Conservation (phyloP, 2,797 vertebrate species). For the Notolepis coatsorum region DNA sequence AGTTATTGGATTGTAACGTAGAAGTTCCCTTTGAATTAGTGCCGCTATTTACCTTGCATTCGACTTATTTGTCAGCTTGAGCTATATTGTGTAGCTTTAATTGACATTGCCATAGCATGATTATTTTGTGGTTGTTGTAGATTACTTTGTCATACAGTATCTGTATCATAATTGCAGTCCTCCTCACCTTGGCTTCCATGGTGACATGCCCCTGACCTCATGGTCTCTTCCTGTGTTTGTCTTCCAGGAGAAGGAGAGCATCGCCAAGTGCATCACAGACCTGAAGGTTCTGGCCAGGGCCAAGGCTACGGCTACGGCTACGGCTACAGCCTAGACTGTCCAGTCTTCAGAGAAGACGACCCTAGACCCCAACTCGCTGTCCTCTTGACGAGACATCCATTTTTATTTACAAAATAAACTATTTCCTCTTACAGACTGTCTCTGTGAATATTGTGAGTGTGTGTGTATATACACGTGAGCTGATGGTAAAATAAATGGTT, state of each 20-base stretch:
- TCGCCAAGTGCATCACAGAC: constrained; percentile 94
- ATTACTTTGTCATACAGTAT: too few relatives aligned
- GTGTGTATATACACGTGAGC: constrained; percentile 79
- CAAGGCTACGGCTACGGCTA: constrained; percentile 77
- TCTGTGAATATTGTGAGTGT: constrained; percentile 72
- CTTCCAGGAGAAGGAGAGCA: constrained; percentile 93
- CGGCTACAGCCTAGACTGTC: constrained; percentile 64
- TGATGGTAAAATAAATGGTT: constrained; percentile 81
- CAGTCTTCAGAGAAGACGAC: constrained; percentile 42
- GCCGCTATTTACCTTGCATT: too few relatives aligned
- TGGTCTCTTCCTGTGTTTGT: constrained; percentile 28
- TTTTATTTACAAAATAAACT: constrained; percentile 75
- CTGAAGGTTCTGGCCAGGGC: constrained; percentile 88
- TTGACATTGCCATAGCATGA: too few relatives aligned
- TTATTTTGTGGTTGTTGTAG: too few relatives aligned
- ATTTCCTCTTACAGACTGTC: constrained; percentile 68
- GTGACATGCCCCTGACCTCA: not conserved
- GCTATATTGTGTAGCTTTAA: too few relatives aligned
- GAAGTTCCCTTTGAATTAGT: not conserved
- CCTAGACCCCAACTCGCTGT: constrained; percentile 34
- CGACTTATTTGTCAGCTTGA: too few relatives aligned
- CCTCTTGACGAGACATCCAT: constrained; percentile 52
- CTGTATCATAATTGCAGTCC: not conserved
- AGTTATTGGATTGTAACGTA: not conserved
- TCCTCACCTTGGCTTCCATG: not conserved